Evolutionary conservation across 2,113 vertebrate species (phyloP).

Genomic region (Urocitellus parryii): DNA sequence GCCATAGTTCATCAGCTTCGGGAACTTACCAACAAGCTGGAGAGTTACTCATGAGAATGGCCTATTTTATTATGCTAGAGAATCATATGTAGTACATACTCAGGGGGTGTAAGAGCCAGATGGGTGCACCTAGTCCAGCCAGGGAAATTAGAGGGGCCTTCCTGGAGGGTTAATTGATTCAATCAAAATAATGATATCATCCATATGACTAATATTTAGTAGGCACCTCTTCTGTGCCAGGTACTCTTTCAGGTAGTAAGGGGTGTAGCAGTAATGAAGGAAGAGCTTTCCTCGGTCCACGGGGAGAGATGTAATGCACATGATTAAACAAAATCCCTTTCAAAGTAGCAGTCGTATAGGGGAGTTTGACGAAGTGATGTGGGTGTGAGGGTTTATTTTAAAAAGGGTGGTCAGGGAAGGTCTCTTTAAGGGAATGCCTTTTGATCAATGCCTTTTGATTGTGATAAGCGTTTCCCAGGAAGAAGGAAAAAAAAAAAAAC

Average conservation of each 20-base stretch:
- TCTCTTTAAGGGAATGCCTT: not conserved
- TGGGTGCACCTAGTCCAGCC: not conserved
- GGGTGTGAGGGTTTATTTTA: not conserved
- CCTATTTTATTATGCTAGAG: not conserved
- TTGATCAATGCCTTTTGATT: not conserved
- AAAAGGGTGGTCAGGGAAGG: not conserved
- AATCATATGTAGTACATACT: not conserved
- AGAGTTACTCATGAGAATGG: not conserved
- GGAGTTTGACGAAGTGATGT: not conserved
- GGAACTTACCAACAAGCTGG: not conserved
- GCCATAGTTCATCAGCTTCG: not conserved
- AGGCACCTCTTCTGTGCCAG: not conserved
- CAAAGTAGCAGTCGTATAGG: not conserved
- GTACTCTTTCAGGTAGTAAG: not conserved
- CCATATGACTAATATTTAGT: not conserved
- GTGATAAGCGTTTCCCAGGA: not conserved
- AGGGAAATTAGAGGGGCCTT: not conserved
- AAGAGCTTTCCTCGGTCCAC: not conserved
- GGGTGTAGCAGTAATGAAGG: not conserved
- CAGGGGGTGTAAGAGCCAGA: not conserved
- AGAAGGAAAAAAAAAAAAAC: not conserved
- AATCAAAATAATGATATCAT: not conserved
- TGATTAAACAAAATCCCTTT: not conserved
- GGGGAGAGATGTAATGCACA: not conserved
- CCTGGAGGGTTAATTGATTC: not conserved